phyloP scores from a whole-genome alignment of 2,113 vertebrate species.

The Amazona guildingii region DNA sequence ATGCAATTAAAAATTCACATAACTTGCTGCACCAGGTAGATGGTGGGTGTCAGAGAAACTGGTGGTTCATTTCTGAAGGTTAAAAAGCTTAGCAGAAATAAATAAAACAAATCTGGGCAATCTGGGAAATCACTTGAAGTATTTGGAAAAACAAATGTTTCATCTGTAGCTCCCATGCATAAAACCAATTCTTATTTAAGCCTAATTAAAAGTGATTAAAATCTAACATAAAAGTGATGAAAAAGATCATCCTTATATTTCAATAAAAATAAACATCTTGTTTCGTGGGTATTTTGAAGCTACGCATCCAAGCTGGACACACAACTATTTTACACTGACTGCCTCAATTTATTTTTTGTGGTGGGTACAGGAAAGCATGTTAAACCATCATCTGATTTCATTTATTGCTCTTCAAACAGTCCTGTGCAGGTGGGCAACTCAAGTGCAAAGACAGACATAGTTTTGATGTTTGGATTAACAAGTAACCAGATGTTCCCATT shows the following conservation, averaged over 20 bases:
- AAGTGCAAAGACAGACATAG: neutral
- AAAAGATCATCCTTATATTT: neutral
- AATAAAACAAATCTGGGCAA: neutral
- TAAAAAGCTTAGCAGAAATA: neutral
- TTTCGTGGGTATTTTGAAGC: neutral
- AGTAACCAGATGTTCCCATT: neutral
- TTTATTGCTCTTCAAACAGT: neutral
- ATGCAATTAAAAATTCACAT: fast-evolving
- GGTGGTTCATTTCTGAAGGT: neutral
- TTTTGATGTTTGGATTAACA: neutral
- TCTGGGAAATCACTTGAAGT: neutral
- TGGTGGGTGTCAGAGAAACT: neutral
- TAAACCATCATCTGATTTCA: neutral
- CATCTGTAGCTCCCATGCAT: neutral
- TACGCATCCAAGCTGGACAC: neutral
- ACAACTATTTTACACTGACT: neutral
- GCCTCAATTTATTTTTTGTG: neutral
- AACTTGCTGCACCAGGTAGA: neutral
- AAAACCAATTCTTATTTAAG: neutral
- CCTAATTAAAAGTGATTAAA: neutral
- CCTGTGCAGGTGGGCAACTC: neutral
- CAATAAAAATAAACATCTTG: neutral
- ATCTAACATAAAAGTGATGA: neutral
- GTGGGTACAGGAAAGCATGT: neutral
- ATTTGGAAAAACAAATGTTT: neutral